Conservation (phyloP, 2,113 vertebrate species). For the Aix galericulata region DNA sequence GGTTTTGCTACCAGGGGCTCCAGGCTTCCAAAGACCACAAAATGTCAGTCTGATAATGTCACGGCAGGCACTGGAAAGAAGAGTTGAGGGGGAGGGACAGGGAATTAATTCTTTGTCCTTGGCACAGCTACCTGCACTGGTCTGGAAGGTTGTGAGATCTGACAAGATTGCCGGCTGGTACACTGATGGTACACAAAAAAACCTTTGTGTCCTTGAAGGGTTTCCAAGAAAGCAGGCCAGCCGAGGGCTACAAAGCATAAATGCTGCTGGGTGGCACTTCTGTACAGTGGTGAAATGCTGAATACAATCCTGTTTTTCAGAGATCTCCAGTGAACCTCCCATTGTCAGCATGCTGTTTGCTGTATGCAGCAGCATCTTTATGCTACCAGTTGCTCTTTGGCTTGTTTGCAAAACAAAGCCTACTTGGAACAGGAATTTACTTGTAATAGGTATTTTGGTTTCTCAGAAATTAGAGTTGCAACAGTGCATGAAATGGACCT, state of each 20-base stretch:
- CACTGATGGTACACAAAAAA: background rate
- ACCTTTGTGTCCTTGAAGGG: background rate
- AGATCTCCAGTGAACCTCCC: background rate
- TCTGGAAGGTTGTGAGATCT: background rate
- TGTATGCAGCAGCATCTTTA: background rate
- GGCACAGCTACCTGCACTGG: background rate
- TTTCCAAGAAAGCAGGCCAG: background rate
- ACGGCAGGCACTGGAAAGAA: background rate
- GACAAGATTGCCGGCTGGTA: background rate
- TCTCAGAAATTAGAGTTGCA: background rate
- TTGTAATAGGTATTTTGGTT: background rate
- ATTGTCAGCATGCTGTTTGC: constrained; percentile 22
- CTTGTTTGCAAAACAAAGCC: background rate
- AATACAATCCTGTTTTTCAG: constrained; percentile 11
- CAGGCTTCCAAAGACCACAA: background rate
- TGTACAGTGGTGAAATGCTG: background rate
- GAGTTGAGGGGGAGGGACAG: background rate
- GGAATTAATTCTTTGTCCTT: background rate
- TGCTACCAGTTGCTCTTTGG: background rate
- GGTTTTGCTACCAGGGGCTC: background rate
- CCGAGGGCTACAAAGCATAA: background rate
- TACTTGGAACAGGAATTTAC: background rate
- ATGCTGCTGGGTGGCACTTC: background rate
- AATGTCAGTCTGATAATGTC: background rate
- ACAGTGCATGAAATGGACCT: background rate